Evolutionary conservation across 2,113 vertebrate genomes (phyloP), one percentile per base, ranked within the genome.

Genomic region (Hoplias malabaricus): DNA sequence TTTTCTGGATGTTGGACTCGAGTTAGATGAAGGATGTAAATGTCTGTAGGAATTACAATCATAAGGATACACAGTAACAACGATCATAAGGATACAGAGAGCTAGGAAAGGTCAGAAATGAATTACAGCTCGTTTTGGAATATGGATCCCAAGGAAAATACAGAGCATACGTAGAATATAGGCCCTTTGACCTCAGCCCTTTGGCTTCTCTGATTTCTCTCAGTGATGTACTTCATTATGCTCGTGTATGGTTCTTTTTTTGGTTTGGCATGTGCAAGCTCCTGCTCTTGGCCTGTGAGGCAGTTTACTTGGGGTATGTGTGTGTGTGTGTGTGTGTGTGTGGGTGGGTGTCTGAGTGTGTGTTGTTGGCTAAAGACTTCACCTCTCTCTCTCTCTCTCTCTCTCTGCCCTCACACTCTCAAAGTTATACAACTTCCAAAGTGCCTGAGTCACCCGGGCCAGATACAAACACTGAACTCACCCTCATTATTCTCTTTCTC

Each of bases 371-470:
- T 61, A 9, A 19, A 14, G 23, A 43, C 34, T 33, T 69, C 36
- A 53, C 54, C 34, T 67, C 31, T 57, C n/a, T 48, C 38, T 27
- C 14, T 25, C 38, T 69, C 21, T 19, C 27, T 71, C 43, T 25
- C 42, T 54, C 34, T 53, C 48, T 78, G 72, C 42, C 42, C 57
- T 74, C 31, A 36, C 5, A 53, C 34, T 23, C 19, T 50, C 2
- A 34, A 63, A 73, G 42, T 74, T 50, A 63, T 29, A 74, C n/a
- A 50, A 61, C 38, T 46, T 62, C 40, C 14, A 31, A 46, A 50
- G 57, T 53, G 59, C 36, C 46, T 65, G 1, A 65, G 31, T 53
- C 40, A 48, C 27, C 27, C 12, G 33, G 40, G 59, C 31, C 59
- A 63, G n/a, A 19, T n/a, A 10, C 9, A 27, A 61, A 2, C 14